Conservation (phyloP, 1,140 invertebrate genomes). For the Lepidotrigona ventralis region DNA sequence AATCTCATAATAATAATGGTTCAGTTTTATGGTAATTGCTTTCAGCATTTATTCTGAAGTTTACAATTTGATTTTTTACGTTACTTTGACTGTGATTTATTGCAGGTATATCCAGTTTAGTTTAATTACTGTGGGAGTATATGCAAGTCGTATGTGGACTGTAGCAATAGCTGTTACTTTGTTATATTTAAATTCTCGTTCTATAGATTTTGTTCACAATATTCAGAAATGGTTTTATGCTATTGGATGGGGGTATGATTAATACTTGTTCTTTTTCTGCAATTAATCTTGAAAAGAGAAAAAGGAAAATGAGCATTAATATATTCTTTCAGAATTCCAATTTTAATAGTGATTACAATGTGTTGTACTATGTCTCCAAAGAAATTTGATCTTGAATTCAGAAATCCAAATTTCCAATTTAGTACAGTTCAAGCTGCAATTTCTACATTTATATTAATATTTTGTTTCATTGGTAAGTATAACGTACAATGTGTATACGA, state of each 20-base stretch:
- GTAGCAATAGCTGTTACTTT: constrained; percentile 89
- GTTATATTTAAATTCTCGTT: constrained; percentile 90
- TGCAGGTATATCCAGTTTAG: constrained; percentile 86
- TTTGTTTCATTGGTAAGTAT: constrained; percentile 85
- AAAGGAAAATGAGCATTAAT: not conserved
- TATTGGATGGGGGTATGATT: constrained; percentile 88
- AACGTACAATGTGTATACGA: not conserved
- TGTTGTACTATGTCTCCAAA: constrained; percentile 64
- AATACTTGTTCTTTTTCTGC: not conserved
- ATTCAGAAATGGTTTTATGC: constrained; percentile 86
- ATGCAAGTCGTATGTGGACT: constrained; percentile 91
- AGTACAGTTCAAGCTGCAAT: constrained; percentile 86
- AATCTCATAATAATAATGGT: constrained; percentile 51
- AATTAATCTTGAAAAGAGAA: constrained; percentile 34
- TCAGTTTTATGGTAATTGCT: constrained; percentile 71
- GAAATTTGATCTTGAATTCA: constrained; percentile 77
- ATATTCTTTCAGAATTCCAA: constrained; percentile 78
- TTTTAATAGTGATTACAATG: constrained; percentile 75
- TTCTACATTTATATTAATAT: constrained; percentile 83
- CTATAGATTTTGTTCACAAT: constrained; percentile 89
- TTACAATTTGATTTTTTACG: not conserved
- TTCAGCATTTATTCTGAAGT: not conserved
- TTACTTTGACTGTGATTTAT: constrained; percentile 15
- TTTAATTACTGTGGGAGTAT: constrained; percentile 87
- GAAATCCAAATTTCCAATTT: constrained; percentile 91